phyloP scores from a whole-genome alignment of 1,140 invertebrate species.

The Drosophila gunungcola region DNA sequence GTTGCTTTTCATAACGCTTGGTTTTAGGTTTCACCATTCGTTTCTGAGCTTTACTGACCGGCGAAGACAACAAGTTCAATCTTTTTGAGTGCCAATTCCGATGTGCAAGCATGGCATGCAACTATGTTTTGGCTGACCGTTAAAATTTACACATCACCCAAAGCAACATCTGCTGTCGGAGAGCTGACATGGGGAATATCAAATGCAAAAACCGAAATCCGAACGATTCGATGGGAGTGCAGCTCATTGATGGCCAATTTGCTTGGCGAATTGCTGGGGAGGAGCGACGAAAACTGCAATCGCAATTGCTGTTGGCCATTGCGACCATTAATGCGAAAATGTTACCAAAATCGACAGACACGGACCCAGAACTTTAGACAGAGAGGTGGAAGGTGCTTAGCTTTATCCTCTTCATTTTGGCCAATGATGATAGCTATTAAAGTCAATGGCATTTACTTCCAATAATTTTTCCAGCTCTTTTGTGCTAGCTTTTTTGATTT shows the following conservation, averaged over 20 bases:
- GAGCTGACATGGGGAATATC: slow-evolving; percentile 11
- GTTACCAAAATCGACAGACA: slow-evolving; percentile 38
- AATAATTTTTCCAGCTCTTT: slow-evolving; percentile 43
- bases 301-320: slow-evolving; percentile 54
- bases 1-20: no score
- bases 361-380: not conserved
- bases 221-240: slow-evolving; percentile 34
- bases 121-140: slow-evolving; percentile 38
- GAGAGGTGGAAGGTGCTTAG: slow-evolving; percentile 16
- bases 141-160: slow-evolving; percentile 30
- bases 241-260: slow-evolving; percentile 74
- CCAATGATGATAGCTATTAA: slow-evolving; percentile 60
- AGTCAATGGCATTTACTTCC: slow-evolving; percentile 56
- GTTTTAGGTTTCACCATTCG: not conserved
- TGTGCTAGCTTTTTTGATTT: slow-evolving; percentile 17
- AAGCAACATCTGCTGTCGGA: slow-evolving; percentile 15
- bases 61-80: not conserved
- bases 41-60: not conserved
- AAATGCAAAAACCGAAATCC: slow-evolving; percentile 40
- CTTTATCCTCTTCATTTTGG: slow-evolving; percentile 29
- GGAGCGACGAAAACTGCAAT: slow-evolving; percentile 44
- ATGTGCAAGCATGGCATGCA: slow-evolving; percentile 12
- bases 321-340: slow-evolving; percentile 55
- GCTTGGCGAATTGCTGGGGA: slow-evolving; percentile 65
- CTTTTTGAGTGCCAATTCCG: slow-evolving; percentile 4